These are phyloP conservation scores for Pipistrellus pygmaeus DNA, from an alignment of 2,797 vertebrate species.

Conservation along the genomic window DNA sequence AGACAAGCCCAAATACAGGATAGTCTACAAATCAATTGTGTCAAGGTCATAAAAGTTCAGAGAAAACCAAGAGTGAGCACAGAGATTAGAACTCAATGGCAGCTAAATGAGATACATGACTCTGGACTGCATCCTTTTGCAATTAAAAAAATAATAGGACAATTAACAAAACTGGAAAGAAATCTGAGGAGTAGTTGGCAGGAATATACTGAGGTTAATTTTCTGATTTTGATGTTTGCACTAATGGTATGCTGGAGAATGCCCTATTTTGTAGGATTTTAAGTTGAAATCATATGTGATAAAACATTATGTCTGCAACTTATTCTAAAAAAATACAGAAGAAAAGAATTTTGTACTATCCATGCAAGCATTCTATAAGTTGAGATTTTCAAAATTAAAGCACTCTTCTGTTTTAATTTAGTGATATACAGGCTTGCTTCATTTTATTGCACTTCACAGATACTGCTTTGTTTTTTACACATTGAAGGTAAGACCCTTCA, in stretches of 20 bases:
- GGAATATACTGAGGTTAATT: background rate
- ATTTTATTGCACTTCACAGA: background rate
- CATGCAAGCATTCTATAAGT: background rate
- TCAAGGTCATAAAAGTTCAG: background rate
- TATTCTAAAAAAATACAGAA: background rate
- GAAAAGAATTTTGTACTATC: background rate
- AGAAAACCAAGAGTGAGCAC: background rate
- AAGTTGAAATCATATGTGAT: background rate
- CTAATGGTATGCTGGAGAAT: background rate
- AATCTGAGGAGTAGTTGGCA: background rate
- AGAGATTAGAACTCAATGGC: background rate
- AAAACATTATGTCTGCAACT: background rate
- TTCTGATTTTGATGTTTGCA: background rate
- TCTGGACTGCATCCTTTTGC: background rate
- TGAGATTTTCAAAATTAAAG: constrained; percentile 53
- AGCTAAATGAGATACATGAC: background rate
- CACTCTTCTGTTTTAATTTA: background rate
- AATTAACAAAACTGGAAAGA: constrained; percentile 6
- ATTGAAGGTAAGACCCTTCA: background rate
- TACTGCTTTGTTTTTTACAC: background rate
- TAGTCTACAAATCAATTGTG: background rate
- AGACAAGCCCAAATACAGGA: background rate
- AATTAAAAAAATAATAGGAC: background rate
- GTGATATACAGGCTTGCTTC: background rate
- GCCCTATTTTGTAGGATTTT: background rate